phyloP scores from a whole-genome alignment of 2,888 invertebrate species.

The Agrochola macilenta region DNA sequence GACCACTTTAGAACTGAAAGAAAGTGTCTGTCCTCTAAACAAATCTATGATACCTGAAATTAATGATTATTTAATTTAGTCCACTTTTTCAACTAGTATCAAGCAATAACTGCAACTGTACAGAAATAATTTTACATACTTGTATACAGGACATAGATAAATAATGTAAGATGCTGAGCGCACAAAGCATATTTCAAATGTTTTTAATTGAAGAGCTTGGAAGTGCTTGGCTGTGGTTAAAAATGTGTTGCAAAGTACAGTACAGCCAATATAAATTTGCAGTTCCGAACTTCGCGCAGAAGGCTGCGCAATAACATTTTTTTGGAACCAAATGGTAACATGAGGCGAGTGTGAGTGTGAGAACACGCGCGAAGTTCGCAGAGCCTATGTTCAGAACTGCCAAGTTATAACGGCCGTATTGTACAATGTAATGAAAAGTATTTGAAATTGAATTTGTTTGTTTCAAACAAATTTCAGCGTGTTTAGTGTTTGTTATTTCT shows the following conservation, averaged over 20 bases:
- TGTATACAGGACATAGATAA: background rate
- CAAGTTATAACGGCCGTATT: no score
- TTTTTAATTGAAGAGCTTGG: background rate
- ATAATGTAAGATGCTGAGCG: background rate
- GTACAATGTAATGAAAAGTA: background rate
- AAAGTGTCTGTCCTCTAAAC: conserved; percentile 2
- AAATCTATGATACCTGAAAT: background rate
- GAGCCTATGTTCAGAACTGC: no score
- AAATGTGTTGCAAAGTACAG: background rate
- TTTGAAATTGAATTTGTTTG: background rate
- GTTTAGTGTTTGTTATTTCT: background rate
- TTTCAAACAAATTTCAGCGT: background rate
- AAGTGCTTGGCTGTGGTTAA: background rate
- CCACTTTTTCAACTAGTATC: background rate
- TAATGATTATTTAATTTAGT: background rate
- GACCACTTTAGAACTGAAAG: conserved; percentile 5
- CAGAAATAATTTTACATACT: no score
- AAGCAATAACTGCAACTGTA: background rate
- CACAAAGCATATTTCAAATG: background rate
- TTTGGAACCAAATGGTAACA: no score
- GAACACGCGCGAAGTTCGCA: no score
- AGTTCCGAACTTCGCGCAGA: no score
- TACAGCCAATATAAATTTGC: no score
- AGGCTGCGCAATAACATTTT: no score
- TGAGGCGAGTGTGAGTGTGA: no score